Evolutionary conservation across 2,888 invertebrate species (phyloP).

Genomic region (Gibbula magus): DNA sequence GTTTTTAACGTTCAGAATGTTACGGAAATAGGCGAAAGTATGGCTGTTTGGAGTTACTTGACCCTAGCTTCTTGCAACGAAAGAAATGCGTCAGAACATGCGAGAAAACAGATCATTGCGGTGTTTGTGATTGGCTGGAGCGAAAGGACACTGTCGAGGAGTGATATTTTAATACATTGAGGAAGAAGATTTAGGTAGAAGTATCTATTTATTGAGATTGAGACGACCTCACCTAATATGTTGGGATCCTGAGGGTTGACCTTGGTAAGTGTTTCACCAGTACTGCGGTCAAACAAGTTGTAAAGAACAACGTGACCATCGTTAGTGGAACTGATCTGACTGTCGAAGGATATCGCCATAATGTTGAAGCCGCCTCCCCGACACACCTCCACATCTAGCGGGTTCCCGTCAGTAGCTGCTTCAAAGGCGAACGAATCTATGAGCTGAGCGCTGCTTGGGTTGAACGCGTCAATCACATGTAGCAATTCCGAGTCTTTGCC

Average conservation of each 20-base stretch:
- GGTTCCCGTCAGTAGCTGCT: not conserved
- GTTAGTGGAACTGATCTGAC: not conserved
- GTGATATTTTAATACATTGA: too few species aligned
- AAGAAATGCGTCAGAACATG: too few species aligned
- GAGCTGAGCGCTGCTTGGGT: not conserved
- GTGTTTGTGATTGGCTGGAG: too few species aligned
- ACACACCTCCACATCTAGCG: constrained; percentile 22
- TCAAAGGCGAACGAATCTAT: not conserved
- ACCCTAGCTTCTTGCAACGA: too few species aligned
- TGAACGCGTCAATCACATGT: not conserved
- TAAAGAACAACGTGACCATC: constrained; percentile 17
- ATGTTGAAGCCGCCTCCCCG: not conserved
- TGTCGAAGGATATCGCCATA: constrained; percentile 20
- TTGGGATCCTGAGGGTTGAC: not conserved
- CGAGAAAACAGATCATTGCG: too few species aligned
- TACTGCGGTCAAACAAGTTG: not conserved
- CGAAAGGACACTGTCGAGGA: too few species aligned
- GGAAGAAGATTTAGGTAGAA: not conserved
- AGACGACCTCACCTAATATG: not conserved
- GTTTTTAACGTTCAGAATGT: too few species aligned
- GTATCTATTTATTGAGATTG: not conserved
- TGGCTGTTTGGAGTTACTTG: too few species aligned
- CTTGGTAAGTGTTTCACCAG: not conserved
- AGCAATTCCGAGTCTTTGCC: constrained; percentile 7
- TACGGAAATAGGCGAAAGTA: too few species aligned